A percentile compares a stretch with the other conserved stretches of the same genome.
Evolutionary conservation across 2,888 invertebrate species (phyloP).

Genomic region (Drosophila monieri): DNA sequence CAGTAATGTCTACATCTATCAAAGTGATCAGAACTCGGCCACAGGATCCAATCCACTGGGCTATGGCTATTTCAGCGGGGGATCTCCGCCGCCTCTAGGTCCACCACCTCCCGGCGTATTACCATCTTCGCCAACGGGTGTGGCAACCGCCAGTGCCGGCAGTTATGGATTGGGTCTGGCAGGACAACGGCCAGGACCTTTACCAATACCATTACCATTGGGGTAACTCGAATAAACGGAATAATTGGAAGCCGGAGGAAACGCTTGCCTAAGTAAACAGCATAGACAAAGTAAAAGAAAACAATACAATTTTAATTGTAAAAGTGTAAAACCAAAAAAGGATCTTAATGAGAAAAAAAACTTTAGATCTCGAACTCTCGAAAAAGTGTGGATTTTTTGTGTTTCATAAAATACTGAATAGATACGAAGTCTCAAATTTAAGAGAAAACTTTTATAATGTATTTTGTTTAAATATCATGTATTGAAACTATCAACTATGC

Average conservation of each 20-base stretch:
- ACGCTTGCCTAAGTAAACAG: constrained; percentile 81
- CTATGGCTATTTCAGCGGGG: constrained; percentile 34
- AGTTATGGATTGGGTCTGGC: constrained; percentile 50
- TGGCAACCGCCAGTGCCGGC: constrained; percentile 46
- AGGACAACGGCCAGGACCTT: constrained; percentile 23
- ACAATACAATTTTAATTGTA: constrained; percentile 85
- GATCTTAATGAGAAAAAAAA: background rate
- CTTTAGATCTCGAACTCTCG: background rate
- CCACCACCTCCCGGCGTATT: constrained; percentile 16
- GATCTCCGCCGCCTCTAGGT: constrained; percentile 28
- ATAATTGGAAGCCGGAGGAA: constrained; percentile 39
- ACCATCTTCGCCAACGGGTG: constrained; percentile 27
- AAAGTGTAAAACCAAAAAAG: constrained; percentile 48
- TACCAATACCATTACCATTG: constrained; percentile 28
- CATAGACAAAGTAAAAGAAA: constrained; percentile 82
- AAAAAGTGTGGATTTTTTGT: background rate
- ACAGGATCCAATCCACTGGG: constrained; percentile 42
- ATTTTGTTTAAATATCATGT: background rate
- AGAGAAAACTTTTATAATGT: no score
- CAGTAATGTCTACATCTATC: constrained; percentile 71
- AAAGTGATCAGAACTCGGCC: constrained; percentile 64
- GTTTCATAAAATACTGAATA: background rate
- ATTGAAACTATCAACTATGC: constrained; percentile 8
- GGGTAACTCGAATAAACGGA: constrained; percentile 21
- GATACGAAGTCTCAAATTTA: background rate